Percentiles rank a stretch among this genome's conserved stretches.
Conservation (phyloP, 92 coral and sea anemone species). For the Scolanthus callimorphus region DNA sequence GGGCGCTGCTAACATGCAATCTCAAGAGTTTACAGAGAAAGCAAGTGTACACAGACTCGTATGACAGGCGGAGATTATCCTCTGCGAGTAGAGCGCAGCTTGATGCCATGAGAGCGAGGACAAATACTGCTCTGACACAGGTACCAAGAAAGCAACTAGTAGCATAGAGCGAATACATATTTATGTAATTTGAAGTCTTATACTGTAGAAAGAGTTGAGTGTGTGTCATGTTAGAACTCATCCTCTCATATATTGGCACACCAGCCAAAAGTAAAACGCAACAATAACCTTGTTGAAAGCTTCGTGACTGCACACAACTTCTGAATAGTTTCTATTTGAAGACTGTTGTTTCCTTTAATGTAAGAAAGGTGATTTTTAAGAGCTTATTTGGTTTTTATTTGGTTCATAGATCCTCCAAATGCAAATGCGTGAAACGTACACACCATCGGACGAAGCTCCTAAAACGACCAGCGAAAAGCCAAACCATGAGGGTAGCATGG, state of each 20-base stretch:
- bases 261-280: no score
- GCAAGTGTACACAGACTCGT: constrained; percentile 85
- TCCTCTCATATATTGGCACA: no score
- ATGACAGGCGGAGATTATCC: constrained; percentile 84
- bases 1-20: constrained; percentile 84
- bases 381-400: neutral
- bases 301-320: no score
- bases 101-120: constrained; percentile 86
- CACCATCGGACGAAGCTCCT: constrained; percentile 15
- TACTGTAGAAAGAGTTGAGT: no score
- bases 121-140: constrained; percentile 68
- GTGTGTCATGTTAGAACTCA: no score
- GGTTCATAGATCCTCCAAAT: constrained; percentile 27
- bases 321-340: no score
- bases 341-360: no score
- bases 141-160: no score
- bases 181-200: no score
- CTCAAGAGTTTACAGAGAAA: constrained; percentile 71
- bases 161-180: no score
- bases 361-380: no score
- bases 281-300: no score
- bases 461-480: constrained; percentile 27
- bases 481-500: constrained; percentile 45
- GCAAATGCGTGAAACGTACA: constrained; percentile 23
- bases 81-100: constrained; percentile 75